phyloP scores from a whole-genome alignment of 2,888 invertebrate species.

The Ophion costatus region DNA sequence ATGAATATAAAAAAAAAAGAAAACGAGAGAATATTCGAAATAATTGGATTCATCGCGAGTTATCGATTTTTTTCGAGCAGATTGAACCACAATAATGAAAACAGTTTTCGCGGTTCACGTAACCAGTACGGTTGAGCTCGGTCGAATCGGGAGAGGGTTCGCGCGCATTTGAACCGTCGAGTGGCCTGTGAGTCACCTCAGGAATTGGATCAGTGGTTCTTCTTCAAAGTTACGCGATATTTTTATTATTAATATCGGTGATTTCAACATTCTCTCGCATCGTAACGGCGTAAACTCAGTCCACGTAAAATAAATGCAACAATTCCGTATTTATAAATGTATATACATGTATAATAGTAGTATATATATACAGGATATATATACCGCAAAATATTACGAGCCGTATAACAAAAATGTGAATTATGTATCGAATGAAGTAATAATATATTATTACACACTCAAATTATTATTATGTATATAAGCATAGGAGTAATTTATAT shows the following conservation, averaged over 20 bases:
- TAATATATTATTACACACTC: too few species aligned
- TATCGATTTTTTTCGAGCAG: slow-evolving; percentile 74
- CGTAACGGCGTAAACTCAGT: neutral
- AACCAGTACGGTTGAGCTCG: slow-evolving; percentile 77
- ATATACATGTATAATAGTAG: neutral
- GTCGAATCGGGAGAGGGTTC: slow-evolving; percentile 77
- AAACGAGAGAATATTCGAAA: slow-evolving; percentile 58
- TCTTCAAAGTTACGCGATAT: slow-evolving; percentile 34
- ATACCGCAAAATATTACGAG: too few species aligned
- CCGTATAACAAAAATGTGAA: too few species aligned
- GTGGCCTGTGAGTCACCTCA: slow-evolving; percentile 80
- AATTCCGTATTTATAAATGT: neutral
- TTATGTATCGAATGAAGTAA: too few species aligned
- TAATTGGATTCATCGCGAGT: slow-evolving; percentile 75
- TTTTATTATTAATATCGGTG: neutral
- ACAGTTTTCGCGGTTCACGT: slow-evolving; percentile 81
- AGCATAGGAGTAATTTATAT: too few species aligned
- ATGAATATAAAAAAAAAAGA: slow-evolving; percentile 41
- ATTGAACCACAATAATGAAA: slow-evolving; percentile 77
- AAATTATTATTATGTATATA: too few species aligned
- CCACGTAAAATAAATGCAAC: neutral
- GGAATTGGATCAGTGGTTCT: slow-evolving; percentile 73
- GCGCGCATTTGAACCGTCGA: slow-evolving; percentile 79
- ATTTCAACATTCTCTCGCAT: neutral
- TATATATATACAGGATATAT: too few species aligned